Conservation (phyloP, 2,797 vertebrate species). For the Characodon lateralis region DNA sequence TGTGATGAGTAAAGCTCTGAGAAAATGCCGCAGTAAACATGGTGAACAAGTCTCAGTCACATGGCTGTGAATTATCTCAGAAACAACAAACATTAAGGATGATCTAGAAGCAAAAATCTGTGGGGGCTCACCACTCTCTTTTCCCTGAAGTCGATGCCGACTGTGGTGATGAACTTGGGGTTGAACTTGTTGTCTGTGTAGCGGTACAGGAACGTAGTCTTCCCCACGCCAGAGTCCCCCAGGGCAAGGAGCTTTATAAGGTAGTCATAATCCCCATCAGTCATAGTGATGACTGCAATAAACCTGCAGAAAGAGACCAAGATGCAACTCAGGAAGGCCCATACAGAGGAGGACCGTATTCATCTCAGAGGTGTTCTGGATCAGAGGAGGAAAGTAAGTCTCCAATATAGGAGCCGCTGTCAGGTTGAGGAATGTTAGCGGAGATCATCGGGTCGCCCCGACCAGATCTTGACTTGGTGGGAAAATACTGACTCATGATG, state of each 20-base stretch:
- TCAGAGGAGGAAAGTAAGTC: no score
- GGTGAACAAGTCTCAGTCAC: conserved; percentile 24
- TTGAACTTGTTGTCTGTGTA: conserved; percentile 97
- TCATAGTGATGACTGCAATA: conserved; percentile 86
- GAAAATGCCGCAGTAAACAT: conserved; percentile 31
- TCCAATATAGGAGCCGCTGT: neutral
- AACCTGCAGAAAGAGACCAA: conserved; percentile 70
- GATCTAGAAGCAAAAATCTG: neutral
- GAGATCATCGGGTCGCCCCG: neutral
- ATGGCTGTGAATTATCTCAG: neutral
- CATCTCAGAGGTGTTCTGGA: no score
- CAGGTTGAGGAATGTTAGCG: neutral
- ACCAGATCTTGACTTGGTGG: neutral
- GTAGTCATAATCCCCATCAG: conserved; percentile 94
- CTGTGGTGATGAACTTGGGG: conserved; percentile 96
- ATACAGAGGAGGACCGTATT: neutral
- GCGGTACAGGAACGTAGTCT: conserved; percentile 89
- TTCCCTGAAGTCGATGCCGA: conserved; percentile 97
- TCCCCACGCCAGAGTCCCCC: conserved; percentile 91
- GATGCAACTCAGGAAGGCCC: neutral
- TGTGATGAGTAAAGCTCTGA: neutral
- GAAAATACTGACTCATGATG: neutral
- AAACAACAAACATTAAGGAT: neutral
- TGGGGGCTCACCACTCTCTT: conserved; percentile 91
- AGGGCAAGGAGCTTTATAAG: conserved; percentile 93